phyloP scores from a whole-genome alignment of 1,140 invertebrate species.

The Zaprionus vittiger region DNA sequence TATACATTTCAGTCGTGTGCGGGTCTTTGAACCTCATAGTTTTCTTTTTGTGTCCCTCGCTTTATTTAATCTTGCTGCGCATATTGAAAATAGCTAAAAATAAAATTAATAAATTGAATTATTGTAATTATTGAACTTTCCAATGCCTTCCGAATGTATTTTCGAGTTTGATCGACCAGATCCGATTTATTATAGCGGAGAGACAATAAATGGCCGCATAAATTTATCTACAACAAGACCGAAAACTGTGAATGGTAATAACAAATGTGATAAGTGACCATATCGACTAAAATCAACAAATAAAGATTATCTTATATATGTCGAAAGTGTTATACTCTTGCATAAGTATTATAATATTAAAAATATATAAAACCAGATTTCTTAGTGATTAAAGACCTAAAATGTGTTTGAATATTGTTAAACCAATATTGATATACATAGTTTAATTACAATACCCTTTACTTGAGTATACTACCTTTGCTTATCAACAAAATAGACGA shows the following conservation, averaged over 20 bases:
- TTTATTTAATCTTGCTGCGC: neutral
- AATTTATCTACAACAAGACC: neutral
- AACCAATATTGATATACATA: too few species aligned
- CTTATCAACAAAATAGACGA: too few species aligned
- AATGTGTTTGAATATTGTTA: too few species aligned
- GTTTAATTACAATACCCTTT: too few species aligned
- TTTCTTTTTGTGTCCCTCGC: neutral
- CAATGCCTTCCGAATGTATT: slow-evolving; percentile 59
- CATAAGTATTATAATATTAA: too few species aligned
- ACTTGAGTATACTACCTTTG: too few species aligned
- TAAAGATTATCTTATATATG: neutral
- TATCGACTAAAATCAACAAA: too few species aligned
- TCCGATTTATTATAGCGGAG: slow-evolving; percentile 70
- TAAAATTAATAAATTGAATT: neutral
- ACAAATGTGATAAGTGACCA: neutral
- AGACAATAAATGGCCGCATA: slow-evolving; percentile 15
- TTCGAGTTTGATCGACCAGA: slow-evolving; percentile 68
- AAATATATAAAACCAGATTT: too few species aligned
- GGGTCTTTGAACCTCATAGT: neutral
- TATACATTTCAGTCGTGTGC: slow-evolving; percentile 18
- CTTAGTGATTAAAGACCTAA: too few species aligned
- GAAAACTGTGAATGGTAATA: neutral
- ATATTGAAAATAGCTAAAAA: neutral
- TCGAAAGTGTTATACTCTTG: too few species aligned
- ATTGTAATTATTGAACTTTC: neutral